Evolutionary conservation across 2,113 vertebrate species (phyloP), one percentile per base, ranked within the genome.

Genomic region (Cyprinodon variegatus): DNA sequence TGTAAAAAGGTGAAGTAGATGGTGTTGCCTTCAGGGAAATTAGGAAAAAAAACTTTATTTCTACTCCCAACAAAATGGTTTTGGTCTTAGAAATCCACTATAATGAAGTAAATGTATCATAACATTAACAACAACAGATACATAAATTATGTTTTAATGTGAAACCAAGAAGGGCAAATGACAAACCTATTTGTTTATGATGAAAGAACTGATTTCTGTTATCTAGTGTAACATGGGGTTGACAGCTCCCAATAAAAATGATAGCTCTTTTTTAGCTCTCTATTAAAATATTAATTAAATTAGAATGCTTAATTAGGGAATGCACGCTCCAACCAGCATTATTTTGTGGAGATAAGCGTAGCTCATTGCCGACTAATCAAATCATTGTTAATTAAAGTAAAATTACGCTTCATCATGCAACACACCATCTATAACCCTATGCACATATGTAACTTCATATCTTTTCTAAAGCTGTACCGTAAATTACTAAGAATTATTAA

Each of bases 361-460:
- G 79, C 77, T 85, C 83, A 67, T 81, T 80, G 72, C 68, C 67
- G 68, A 72, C 70, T 76, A 82, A 90, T 87, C 46, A 68, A 83
- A 90, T 89, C 88, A 80, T 86, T 91, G 89, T 88, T 81, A 89
- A 92, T 88, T 83, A 85, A 62, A 68, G 77, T 38, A 68, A 64
- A 76, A 74, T 76, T 61, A 77, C 82, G 15, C 4, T 77, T 86
- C 61, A 69, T 45, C 79, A 86, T n/a, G 77, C 68, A 37, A 65
- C 69, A 83, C 61, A 73, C 79, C 81, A 50, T 84, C 70, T 50
- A 45, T 76, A 74, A 53, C 80, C 66, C 65, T 3, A 62, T 72
- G 78, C 29, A 0, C 17, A 8, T 45, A 45, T 61, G 75, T 13
- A 3, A 77, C 60, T 77, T 71, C 64, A 78, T 72, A 57, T 69